These are phyloP conservation scores for Potorous gilbertii DNA, from an alignment of 2,797 vertebrate species.

Conservation along the genomic window DNA sequence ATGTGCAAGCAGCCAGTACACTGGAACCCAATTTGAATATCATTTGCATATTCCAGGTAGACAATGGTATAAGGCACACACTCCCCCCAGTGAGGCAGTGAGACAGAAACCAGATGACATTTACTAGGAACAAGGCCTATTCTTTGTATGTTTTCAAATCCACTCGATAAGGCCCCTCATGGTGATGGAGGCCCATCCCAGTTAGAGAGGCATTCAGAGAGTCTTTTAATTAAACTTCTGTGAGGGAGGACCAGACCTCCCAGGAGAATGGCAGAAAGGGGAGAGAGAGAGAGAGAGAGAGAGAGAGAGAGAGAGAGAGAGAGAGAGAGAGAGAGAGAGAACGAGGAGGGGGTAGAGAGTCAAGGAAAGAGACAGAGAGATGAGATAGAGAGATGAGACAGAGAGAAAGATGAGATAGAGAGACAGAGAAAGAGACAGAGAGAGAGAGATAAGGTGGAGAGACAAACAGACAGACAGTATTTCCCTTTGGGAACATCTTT, in stretches of 20 bases:
- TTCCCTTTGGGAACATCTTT: slow-evolving; percentile 33
- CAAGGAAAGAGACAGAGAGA: too few relatives aligned
- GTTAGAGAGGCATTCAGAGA: slow-evolving; percentile 74
- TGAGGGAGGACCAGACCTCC: slow-evolving; percentile 58
- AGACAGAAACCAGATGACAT: slow-evolving; percentile 69
- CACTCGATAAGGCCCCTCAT: slow-evolving; percentile 69
- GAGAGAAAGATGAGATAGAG: not conserved
- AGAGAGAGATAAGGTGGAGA: not conserved
- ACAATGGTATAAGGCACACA: not conserved
- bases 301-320: not conserved
- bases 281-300: not conserved
- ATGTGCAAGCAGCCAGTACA: slow-evolving; percentile 79
- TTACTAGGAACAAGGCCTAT: slow-evolving; percentile 59
- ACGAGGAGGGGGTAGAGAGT: too few relatives aligned
- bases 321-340: not conserved
- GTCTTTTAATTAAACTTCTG: slow-evolving; percentile 82
- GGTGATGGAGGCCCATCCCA: slow-evolving; percentile 52
- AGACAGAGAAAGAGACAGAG: not conserved
- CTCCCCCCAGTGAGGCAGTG: slow-evolving; percentile 1
- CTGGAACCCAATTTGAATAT: slow-evolving; percentile 82
- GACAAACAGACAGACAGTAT: not conserved
- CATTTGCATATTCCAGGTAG: slow-evolving; percentile 87
- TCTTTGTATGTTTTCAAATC: slow-evolving; percentile 58
- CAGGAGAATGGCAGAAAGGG: slow-evolving; percentile 34
- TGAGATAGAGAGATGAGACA: not conserved